Conservation (phyloP, 1,140 invertebrate genomes). For the Cydia splendana region DNA sequence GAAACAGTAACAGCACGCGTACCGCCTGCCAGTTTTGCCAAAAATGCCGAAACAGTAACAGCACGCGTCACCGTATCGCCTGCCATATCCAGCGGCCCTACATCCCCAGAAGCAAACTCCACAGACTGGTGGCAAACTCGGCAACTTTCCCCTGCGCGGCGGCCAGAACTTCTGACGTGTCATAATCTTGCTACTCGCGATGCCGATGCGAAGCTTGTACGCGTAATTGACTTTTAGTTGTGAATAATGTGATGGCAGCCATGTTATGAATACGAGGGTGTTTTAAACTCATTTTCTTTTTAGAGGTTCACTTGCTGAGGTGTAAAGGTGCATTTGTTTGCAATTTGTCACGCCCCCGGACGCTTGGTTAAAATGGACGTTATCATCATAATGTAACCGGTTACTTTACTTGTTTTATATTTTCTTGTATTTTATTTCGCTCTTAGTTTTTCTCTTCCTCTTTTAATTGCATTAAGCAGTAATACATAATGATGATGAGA, state of each 20-base stretch:
- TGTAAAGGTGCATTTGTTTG: no score
- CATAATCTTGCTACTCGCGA: conserved; percentile 49
- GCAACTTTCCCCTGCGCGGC: conserved; percentile 53
- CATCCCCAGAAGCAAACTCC: conserved; percentile 8
- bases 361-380: no score
- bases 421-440: no score
- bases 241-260: conserved; percentile 4
- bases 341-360: no score
- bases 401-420: no score
- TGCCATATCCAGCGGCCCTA: conserved; percentile 9
- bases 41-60: not conserved
- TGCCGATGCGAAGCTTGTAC: conserved; percentile 12
- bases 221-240: conserved; percentile 29
- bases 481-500: no score
- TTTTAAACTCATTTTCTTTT: not conserved
- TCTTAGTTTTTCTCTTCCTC: no score
- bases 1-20: conserved; percentile 26
- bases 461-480: no score
- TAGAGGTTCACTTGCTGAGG: no score
- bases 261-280: not conserved
- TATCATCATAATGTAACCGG: no score
- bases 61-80: conserved; percentile 35
- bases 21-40: conserved; percentile 24
- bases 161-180: conserved; percentile 54
- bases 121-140: conserved; percentile 44